phyloP scores from a whole-genome alignment of 2,888 invertebrate genomes.

The Caenorhabditis wallacei region DNA sequence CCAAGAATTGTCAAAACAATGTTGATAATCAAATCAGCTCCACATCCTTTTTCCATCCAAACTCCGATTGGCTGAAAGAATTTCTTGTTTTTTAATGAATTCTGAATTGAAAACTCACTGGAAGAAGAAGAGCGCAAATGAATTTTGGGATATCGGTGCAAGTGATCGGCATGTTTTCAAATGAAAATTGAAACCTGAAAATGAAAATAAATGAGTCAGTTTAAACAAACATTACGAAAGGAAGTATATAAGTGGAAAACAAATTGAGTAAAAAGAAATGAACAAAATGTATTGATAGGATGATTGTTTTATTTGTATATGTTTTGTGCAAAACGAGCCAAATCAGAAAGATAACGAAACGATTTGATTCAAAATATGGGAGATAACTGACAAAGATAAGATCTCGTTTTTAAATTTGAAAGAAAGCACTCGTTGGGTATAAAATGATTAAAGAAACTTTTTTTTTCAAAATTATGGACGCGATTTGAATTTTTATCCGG shows the following conservation, averaged over 20 bases:
- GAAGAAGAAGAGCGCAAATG: constrained; percentile 72
- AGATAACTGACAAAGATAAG: no score
- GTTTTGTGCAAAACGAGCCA: constrained; percentile 9
- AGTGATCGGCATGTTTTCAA: constrained; percentile 69
- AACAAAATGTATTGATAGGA: background rate
- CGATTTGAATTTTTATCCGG: no score
- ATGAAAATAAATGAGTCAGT: no score
- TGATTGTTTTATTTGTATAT: background rate
- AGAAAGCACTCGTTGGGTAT: no score
- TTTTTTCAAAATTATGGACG: no score
- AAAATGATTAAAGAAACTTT: no score
- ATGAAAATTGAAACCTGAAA: background rate
- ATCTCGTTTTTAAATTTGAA: no score
- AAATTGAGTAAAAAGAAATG: background rate
- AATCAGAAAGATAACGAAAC: background rate
- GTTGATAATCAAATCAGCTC: constrained; percentile 68
- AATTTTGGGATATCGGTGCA: constrained; percentile 74
- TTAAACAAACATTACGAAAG: constrained; percentile 27
- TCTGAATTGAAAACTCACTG: constrained; percentile 61
- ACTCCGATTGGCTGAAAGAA: constrained; percentile 77
- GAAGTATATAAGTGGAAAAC: constrained; percentile 17
- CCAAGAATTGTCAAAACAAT: constrained; percentile 68
- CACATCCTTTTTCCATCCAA: constrained; percentile 76
- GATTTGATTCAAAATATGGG: background rate
- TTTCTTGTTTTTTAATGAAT: background rate